These are phyloP conservation scores for Myiotriccus ornatus DNA, from an alignment of 2,797 vertebrate genomes.

Conservation along the genomic window DNA sequence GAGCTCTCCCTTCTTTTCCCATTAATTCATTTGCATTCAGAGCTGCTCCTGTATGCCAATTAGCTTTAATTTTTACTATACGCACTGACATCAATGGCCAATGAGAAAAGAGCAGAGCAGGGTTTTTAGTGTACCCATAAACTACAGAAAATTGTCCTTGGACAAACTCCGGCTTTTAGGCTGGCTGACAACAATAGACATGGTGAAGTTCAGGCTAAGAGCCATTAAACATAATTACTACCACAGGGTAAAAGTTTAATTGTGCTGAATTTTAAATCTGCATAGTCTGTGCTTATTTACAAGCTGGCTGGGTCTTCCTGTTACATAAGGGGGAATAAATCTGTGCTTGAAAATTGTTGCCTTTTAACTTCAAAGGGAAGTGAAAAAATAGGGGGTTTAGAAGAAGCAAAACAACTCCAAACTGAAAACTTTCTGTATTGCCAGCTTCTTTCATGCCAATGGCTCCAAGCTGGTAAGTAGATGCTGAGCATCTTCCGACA, in stretches of 20 bases:
- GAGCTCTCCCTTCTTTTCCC: background rate
- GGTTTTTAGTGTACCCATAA: slow-evolving; percentile 65
- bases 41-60: slow-evolving; percentile 59
- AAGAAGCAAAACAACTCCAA: slow-evolving; percentile 20
- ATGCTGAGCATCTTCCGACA: slow-evolving; percentile 8
- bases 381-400: background rate
- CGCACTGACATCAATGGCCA: slow-evolving; percentile 72
- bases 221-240: slow-evolving; percentile 76
- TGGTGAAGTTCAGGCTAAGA: slow-evolving; percentile 71
- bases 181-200: slow-evolving; percentile 62
- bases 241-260: slow-evolving; percentile 70
- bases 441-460: slow-evolving; percentile 4
- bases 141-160: slow-evolving; percentile 76
- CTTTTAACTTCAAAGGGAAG: slow-evolving; percentile 47
- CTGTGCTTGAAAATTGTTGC: slow-evolving; percentile 48
- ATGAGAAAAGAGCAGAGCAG: slow-evolving; percentile 57
- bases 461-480: background rate
- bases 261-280: slow-evolving; percentile 68
- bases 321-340: slow-evolving; percentile 45
- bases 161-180: slow-evolving; percentile 78
- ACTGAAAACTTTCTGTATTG: slow-evolving; percentile 9
- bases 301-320: slow-evolving; percentile 38
- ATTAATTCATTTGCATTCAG: slow-evolving; percentile 63
- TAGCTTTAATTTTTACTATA: slow-evolving; percentile 73
- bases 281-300: slow-evolving; percentile 64